Conservation (phyloP, 2,888 invertebrate species). For the Magallana nippona region DNA sequence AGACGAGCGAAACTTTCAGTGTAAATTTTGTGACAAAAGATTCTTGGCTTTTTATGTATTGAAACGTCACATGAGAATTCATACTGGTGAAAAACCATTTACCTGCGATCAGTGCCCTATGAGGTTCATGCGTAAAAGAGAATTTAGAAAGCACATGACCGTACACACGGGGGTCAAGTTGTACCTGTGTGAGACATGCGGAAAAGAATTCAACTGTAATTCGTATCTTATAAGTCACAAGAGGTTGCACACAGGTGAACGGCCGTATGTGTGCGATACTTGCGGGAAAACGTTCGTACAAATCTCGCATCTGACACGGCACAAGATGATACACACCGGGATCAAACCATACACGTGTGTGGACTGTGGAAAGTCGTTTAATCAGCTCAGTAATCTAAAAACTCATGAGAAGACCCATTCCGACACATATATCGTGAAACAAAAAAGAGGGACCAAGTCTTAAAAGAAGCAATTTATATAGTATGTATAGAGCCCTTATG, state of each 20-base stretch:
- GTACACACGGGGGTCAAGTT: background rate
- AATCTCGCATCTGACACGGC: background rate
- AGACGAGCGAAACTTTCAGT: background rate
- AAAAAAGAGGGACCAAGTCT: no score
- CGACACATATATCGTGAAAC: no score
- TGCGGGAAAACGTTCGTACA: conserved; percentile 12
- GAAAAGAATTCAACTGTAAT: background rate
- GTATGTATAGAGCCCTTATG: no score
- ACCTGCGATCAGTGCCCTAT: no score
- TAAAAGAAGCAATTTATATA: no score
- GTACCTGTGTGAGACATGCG: background rate
- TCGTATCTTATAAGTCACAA: background rate
- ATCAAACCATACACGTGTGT: background rate
- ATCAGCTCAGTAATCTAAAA: background rate
- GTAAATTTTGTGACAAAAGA: background rate
- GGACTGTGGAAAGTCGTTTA: background rate
- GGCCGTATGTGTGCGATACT: background rate
- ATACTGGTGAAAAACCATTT: background rate
- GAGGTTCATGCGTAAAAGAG: no score
- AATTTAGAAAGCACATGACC: background rate
- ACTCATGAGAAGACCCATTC: background rate
- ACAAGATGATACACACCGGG: background rate
- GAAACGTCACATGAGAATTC: background rate
- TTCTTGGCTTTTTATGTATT: background rate
- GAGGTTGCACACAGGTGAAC: conserved; percentile 1